Conservation (phyloP, 1,140 invertebrate genomes). For the Drosophila nigromelanica region DNA sequence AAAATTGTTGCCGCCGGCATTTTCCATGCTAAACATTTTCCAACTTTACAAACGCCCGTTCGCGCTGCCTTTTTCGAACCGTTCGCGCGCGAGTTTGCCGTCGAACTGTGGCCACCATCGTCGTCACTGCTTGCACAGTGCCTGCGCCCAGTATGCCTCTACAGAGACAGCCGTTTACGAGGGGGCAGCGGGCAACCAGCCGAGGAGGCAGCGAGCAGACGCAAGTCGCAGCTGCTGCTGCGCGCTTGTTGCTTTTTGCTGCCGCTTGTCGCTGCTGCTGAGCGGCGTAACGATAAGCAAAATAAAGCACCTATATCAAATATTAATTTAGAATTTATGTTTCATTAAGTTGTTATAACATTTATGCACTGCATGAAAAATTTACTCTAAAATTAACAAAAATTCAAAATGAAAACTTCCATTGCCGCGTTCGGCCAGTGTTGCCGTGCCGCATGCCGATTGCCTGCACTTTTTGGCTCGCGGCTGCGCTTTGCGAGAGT, state of each 20-base stretch:
- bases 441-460: slow-evolving; percentile 54
- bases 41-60: slow-evolving; percentile 28
- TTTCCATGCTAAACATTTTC: slow-evolving; percentile 47
- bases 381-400: not conserved
- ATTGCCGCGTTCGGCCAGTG: slow-evolving; percentile 33
- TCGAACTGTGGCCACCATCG: slow-evolving; percentile 58
- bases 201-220: slow-evolving; percentile 15
- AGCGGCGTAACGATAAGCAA: not conserved
- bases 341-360: no score
- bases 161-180: no score
- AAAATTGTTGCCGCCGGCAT: slow-evolving; percentile 64
- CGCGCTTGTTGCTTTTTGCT: slow-evolving; percentile 20
- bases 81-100: slow-evolving; percentile 78
- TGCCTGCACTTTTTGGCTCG: slow-evolving; percentile 18
- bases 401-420: slow-evolving; percentile 9
- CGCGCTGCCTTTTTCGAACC: slow-evolving; percentile 50
- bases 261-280: not conserved
- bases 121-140: slow-evolving; percentile 5
- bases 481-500: slow-evolving; percentile 53
- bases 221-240: slow-evolving; percentile 32
- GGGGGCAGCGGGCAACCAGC: no score
- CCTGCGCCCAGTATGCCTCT: not conserved
- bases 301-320: not conserved
- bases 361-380: not conserved
- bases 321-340: no score